phyloP scores from a whole-genome alignment of 2,113 vertebrate genomes.

The Brachionichthys hirsutus region DNA sequence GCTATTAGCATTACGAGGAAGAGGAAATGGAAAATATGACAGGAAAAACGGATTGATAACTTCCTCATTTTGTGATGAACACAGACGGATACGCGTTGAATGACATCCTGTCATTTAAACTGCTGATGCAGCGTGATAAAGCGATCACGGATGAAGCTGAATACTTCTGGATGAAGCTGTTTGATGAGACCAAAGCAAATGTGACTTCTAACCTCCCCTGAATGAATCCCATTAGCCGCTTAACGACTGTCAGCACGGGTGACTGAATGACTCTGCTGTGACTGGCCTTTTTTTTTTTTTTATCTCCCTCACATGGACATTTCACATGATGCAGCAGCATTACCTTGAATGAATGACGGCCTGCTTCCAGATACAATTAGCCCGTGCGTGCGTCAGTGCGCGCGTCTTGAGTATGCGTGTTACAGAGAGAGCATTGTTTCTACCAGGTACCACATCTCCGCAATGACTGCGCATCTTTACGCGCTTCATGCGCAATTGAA shows the following conservation, averaged over 20 bases:
- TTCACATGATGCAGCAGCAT: conserved; percentile 66
- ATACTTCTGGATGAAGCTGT: no score
- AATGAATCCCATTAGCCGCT: conserved; percentile 3
- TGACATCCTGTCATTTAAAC: conserved; percentile 29
- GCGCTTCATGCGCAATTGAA: no score
- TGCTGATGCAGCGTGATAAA: no score
- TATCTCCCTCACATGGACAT: conserved; percentile 70
- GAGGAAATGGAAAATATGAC: conserved; percentile 35
- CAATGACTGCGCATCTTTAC: conserved; percentile 30
- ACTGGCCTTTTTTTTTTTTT: conserved; percentile 41
- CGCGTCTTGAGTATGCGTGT: background rate
- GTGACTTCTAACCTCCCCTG: conserved; percentile 15
- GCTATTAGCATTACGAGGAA: conserved; percentile 3
- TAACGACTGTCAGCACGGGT: conserved; percentile 9
- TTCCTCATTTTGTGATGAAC: conserved; percentile 22
- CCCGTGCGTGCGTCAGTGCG: conserved; percentile 1
- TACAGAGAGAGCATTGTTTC: conserved; percentile 4
- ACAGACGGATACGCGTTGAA: conserved; percentile 1
- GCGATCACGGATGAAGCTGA: no score
- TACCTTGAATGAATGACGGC: conserved; percentile 48
- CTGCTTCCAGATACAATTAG: conserved; percentile 10
- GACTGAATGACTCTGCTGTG: conserved; percentile 54
- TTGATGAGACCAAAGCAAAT: conserved; percentile 2
- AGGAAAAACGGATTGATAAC: background rate
- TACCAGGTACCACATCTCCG: conserved; percentile 9